Evolutionary conservation across 1,140 invertebrate genomes (phyloP).

Genomic region (Pogonognathellus flavescens): DNA sequence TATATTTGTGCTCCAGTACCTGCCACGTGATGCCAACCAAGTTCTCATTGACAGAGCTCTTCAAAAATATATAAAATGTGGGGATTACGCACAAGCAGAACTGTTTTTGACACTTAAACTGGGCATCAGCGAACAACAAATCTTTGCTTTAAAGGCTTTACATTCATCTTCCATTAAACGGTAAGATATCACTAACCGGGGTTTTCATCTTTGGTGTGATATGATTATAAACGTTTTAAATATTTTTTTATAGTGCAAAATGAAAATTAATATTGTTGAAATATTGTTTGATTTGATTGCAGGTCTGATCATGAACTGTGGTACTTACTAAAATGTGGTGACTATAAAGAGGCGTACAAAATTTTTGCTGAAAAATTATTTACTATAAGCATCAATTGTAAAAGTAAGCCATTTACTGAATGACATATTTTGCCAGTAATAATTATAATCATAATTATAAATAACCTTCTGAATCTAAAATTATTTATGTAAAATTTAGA

Average conservation of each 20-base stretch:
- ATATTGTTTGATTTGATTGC: background rate
- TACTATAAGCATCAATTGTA: background rate
- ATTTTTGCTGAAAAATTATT: conserved; percentile 23
- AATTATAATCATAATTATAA: no score
- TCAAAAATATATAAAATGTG: conserved; percentile 44
- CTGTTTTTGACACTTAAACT: background rate
- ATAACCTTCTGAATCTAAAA: no score
- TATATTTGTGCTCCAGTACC: conserved; percentile 47
- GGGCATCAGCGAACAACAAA: background rate
- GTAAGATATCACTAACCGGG: no score
- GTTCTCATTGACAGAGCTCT: conserved; percentile 52
- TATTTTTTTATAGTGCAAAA: no score
- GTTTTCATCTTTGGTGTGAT: no score
- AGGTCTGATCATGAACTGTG: conserved; percentile 24
- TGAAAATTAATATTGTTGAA: no score
- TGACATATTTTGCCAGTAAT: no score
- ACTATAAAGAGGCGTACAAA: background rate
- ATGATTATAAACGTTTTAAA: no score
- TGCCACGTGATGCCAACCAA: background rate
- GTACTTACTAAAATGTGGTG: background rate
- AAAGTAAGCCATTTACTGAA: background rate
- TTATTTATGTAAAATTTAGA: background rate
- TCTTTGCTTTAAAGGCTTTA: background rate
- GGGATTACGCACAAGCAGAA: conserved; percentile 13
- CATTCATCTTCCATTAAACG: conserved; percentile 3